These are phyloP conservation scores for Ormyrus pomaceus DNA, from an alignment of 2,888 invertebrate genomes.

Conservation along the genomic window DNA sequence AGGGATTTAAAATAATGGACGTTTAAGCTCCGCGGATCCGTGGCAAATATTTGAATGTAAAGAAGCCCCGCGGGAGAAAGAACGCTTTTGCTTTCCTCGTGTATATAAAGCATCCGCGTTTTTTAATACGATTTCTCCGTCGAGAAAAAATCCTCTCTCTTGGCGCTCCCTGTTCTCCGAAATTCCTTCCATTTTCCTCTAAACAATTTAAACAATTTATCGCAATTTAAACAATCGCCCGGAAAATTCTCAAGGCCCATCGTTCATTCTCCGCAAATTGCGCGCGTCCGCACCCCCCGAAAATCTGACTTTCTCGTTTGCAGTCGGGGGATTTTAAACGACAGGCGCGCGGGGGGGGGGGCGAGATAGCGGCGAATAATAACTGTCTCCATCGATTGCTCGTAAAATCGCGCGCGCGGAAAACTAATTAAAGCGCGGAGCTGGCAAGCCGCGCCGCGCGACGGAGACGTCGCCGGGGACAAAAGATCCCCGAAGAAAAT, in stretches of 20 bases:
- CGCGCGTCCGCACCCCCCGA: too few species aligned
- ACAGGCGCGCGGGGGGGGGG: not conserved
- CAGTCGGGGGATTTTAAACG: not conserved
- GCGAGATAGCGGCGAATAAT: conserved; percentile 14
- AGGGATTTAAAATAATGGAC: conserved; percentile 36
- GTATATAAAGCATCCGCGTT: not conserved
- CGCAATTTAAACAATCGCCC: too few species aligned
- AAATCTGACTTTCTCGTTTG: not conserved
- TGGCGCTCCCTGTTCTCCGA: not conserved
- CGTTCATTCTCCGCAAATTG: too few species aligned
- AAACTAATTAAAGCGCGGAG: conserved; percentile 51
- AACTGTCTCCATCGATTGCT: conserved; percentile 52
- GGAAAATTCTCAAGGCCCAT: too few species aligned
- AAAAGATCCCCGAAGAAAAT: conserved; percentile 26
- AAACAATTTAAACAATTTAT: too few species aligned
- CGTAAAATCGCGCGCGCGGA: conserved; percentile 44
- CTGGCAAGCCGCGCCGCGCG: not conserved
- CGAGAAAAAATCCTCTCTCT: not conserved
- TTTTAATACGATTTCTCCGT: too few species aligned
- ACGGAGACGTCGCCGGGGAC: conserved; percentile 4
- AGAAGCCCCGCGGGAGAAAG: not conserved
- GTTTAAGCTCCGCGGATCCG: conserved; percentile 17
- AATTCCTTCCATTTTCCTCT: not conserved
- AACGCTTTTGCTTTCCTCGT: not conserved
- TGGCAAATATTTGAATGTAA: conserved; percentile 41